A percentile compares a stretch with the other conserved stretches of the same genome.
These are phyloP conservation scores for Cryptoprocta ferox DNA, from an alignment of 2,797 vertebrate genomes.

Conservation along the genomic window DNA sequence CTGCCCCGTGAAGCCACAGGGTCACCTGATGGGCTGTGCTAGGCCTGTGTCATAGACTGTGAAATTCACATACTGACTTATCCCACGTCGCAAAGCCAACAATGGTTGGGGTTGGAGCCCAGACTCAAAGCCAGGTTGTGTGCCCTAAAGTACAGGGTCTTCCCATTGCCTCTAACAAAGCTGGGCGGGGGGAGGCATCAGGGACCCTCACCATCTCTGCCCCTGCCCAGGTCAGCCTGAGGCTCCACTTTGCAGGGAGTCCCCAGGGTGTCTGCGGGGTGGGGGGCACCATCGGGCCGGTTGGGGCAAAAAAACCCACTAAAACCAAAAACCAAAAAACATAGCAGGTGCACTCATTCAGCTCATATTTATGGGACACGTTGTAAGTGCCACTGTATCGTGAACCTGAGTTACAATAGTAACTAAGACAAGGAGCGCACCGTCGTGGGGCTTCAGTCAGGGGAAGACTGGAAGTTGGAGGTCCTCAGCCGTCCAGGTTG, in stretches of 20 bases:
- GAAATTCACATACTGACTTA: not conserved
- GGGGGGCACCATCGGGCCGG: not conserved
- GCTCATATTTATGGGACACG: not conserved
- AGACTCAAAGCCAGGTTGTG: not conserved
- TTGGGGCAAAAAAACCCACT: not conserved
- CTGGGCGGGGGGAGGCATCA: too few relatives aligned
- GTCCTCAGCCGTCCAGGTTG: not conserved
- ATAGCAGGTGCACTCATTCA: not conserved
- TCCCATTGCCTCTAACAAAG: not conserved
- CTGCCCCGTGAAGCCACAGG: not conserved
- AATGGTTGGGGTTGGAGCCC: not conserved
- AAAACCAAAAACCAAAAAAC: not conserved
- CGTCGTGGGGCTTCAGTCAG: not conserved
- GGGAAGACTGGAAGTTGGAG: not conserved
- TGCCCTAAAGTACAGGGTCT: not conserved
- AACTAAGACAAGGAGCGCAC: not conserved
- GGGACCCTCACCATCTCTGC: not conserved
- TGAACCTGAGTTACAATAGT: not conserved
- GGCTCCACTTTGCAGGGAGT: not conserved
- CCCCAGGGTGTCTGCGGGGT: rapidly evolving
- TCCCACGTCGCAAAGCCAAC: not conserved
- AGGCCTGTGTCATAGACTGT: not conserved
- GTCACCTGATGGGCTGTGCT: not conserved
- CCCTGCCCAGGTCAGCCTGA: not conserved
- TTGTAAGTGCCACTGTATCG: not conserved